Evolutionary conservation across 1,140 invertebrate species (phyloP), one percentile per base, ranked within the genome.

Genomic region (Sarcophaga bullata): DNA sequence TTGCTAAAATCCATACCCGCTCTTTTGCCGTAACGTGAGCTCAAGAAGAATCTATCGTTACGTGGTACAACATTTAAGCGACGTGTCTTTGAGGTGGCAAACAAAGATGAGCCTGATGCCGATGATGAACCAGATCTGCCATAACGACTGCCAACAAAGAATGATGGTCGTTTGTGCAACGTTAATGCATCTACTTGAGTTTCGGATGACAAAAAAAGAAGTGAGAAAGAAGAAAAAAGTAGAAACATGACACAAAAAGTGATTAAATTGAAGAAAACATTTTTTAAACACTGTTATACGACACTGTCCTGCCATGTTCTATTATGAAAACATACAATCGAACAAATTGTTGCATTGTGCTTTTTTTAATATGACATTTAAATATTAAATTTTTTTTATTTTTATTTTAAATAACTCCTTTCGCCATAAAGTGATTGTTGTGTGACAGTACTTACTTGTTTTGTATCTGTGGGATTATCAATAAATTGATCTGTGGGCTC

Each of bases 141-240:
- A 84, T 90, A 90, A 5, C 89, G 87, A 54, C 89, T 90, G 68
- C 89, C 89, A 15, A 90, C 86, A 81, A 90, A 90, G 78, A 90
- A 90, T 3, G 88, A 83, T 0, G 88, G 84, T 3, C 88, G 84
- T 58, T 89, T 89, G 48, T 84, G 83, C 81, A 85, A n/a, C 10
- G 73, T 82, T n/a, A 84, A 73, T 48, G 78, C 83, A 17, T 85
- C 87, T 87, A 37, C 62, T 80, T n/a, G 46, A 15, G 25, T 78
- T 78, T 47, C 75, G 46, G 0, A 80, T 46, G 19, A 3, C 62
- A 9, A 19, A 25, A 73, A 68, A 82, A 49, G 50, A 19, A 73
- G 17, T 19, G 15, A 50, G 50, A 73, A 47, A 9, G 47, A 72
- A 52, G 52, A 78, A n/a, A 50, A 49, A 49, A 58, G n/a, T 15